Base-by-base conservation (phyloP, 2,888 invertebrate species). In the Pycnomerus fuliginosus region DNA sequence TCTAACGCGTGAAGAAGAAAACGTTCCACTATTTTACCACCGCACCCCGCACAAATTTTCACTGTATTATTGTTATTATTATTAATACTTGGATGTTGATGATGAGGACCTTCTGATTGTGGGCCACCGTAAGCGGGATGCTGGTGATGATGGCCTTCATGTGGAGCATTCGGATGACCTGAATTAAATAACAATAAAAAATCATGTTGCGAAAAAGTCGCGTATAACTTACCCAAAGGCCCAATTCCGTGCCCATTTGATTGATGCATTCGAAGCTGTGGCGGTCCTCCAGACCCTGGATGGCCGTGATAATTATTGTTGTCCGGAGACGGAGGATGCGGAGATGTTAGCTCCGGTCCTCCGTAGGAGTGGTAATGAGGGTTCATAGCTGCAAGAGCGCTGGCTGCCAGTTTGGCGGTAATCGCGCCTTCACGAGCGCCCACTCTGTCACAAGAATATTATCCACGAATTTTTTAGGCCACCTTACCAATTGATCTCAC, bases 1-100 rank as follows among this genome's bases (percentile, higher is more conserved):
- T 95, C 94, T 71, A 94, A 79, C 61, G 94, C 93, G 76, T 90
- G 88, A 55, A 95, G 80, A 58, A 94, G 83, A 78, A 87, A 94
- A 74, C 93, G 81, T 78, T 94, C 94, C 64, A 87, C 83, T 70
- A 94, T 94, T 78, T 90, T 87, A 60, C 91, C 87, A 61, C 90
- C 90, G 75, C 94, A 95, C 59, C 92, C 93, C 58, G 89, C 90
- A 75, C 94, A 94, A 70, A 85, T 83, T 72, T 87, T 87, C 65
- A 85, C 80, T 58, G 74, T 73, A 59, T 65, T 65, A 58, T 69
- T 72, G 74, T 76, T 76, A 66, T 74, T 76, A 60, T 75, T 77
- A 65, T 66, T 69, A 56, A 68, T 71, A 74, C 70, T 78, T 66
- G 78, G 77, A 75, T 81, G 69, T 57, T 70, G 68, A 62, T 67